Evolutionary conservation across 30 jellyfish, hydroid and myxozoan species (phyloP).

Genomic region (Turritopsis rubra): DNA sequence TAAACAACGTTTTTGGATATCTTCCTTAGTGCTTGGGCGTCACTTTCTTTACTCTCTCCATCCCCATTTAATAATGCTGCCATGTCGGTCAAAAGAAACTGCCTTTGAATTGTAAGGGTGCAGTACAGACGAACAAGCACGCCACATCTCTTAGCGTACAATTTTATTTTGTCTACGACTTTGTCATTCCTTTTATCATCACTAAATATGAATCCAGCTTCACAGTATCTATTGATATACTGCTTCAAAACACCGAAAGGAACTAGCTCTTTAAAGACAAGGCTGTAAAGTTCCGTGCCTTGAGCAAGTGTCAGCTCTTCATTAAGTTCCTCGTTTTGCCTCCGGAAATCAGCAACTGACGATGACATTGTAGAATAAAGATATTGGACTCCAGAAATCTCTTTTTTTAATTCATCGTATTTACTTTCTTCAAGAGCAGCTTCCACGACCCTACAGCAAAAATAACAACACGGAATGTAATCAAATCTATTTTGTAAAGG

Average conservation of each 20-base stretch:
- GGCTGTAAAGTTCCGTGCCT: background rate
- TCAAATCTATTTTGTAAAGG: background rate
- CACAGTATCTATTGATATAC: background rate
- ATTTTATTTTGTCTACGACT: background rate
- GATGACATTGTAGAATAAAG: background rate
- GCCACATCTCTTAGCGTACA: background rate
- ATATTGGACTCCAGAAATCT: background rate
- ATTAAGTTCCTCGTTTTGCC: background rate
- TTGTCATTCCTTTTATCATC: background rate
- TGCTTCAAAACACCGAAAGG: conserved; percentile 1
- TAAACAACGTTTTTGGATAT: background rate
- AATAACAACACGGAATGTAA: background rate
- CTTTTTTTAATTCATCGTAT: background rate
- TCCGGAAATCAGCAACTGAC: background rate
- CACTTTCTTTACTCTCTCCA: background rate
- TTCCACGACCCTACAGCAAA: background rate
- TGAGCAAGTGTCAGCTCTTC: background rate
- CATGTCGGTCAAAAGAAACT: background rate
- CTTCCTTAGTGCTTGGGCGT: background rate
- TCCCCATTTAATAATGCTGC: background rate
- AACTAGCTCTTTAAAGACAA: background rate
- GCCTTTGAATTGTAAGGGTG: background rate
- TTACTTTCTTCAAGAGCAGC: background rate
- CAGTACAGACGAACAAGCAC: background rate
- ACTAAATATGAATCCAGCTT: background rate